These are phyloP conservation scores for Heterochromis multidens DNA, from an alignment of 2,113 vertebrate species.

Conservation along the genomic window DNA sequence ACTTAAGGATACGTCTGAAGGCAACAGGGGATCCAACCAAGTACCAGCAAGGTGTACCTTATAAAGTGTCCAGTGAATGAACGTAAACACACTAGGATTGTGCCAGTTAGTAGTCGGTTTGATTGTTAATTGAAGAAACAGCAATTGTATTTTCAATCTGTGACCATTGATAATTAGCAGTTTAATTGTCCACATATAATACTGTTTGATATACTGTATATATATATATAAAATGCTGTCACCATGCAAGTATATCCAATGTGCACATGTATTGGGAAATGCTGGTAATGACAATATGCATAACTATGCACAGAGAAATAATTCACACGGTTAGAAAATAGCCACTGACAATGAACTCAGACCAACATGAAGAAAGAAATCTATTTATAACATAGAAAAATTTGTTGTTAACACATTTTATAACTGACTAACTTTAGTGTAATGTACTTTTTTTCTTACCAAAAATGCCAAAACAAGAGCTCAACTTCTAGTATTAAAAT, in stretches of 20 bases:
- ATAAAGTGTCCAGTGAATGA: not conserved
- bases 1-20: not conserved
- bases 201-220: too few species aligned
- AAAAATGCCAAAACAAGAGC: too few species aligned
- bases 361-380: not conserved
- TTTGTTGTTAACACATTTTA: too few species aligned
- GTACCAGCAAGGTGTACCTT: not conserved
- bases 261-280: rapidly evolving
- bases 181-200: not conserved
- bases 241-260: not conserved
- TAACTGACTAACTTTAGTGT: too few species aligned
- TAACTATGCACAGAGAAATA: not conserved
- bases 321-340: not conserved
- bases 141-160: not conserved
- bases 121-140: not conserved
- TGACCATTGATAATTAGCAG: too few species aligned
- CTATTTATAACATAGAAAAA: too few species aligned
- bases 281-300: not conserved
- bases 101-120: not conserved
- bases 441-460: too few species aligned
- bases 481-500: too few species aligned
- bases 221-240: too few species aligned
- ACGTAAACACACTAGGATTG: not conserved
- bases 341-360: not conserved
- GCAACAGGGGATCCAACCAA: not conserved